These are phyloP conservation scores for Leptopilina drosophilae DNA, from an alignment of 2,888 invertebrate genomes.

Conservation along the genomic window DNA sequence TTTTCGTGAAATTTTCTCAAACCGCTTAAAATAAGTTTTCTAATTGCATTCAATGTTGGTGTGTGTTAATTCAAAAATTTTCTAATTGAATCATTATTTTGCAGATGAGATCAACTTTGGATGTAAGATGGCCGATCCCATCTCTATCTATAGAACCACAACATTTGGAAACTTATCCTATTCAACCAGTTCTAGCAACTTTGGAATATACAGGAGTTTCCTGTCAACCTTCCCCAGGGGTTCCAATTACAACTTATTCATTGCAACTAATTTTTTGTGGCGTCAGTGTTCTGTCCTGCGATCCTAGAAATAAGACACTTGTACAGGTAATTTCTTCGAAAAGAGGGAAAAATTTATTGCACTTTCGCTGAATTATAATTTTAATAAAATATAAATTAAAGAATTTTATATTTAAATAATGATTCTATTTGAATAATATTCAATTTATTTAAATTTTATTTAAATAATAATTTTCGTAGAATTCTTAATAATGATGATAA, in stretches of 20 bases:
- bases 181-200: constrained; percentile 85
- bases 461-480: no score
- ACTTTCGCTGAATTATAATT: no score
- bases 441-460: no score
- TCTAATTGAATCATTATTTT: constrained; percentile 10
- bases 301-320: constrained; percentile 79
- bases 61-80: background rate
- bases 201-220: constrained; percentile 86
- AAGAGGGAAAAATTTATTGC: no score
- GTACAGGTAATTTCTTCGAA: constrained; percentile 74
- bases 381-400: no score
- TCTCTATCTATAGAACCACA: constrained; percentile 86
- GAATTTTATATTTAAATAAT: no score
- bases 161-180: constrained; percentile 88
- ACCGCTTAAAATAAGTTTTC: background rate
- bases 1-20: background rate
- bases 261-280: constrained; percentile 90
- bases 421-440: no score
- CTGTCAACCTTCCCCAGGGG: constrained; percentile 78
- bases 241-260: constrained; percentile 80
- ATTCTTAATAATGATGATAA: no score
- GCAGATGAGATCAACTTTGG: constrained; percentile 79
- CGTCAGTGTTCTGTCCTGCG: constrained; percentile 85
- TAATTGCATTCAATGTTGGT: background rate
- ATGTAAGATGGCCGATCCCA: constrained; percentile 90